Evolutionary conservation across 2,888 invertebrate genomes (phyloP), one percentile per base, ranked within the genome.

Genomic region (Acrobasis suavella): DNA sequence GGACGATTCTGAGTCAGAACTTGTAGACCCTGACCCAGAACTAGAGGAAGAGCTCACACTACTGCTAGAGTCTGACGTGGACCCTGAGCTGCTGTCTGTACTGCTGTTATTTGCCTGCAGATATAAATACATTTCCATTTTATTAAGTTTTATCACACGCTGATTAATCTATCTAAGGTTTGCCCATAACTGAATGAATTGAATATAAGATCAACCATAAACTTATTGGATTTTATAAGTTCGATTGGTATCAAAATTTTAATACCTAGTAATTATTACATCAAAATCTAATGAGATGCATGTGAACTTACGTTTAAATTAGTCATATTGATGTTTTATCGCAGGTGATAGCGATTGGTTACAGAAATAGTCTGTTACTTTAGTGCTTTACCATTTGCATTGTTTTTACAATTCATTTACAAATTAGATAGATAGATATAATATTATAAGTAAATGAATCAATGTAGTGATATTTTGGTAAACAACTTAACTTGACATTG

Each of bases 1-100:
- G 0, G 95, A 95, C 0, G 96, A 95, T 68, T 96, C 96, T 0
- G 95, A 94, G 70, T 96, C 96, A 0, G 95, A 94, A 72, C 95
- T 95, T 50, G 95, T 94, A 2, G 94, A 95, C 0, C 94, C 95
- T 5, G 95, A 95, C 50, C 94, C 96, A 0, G 96, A 95, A 62
- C 94, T 95, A 66, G 94, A 95, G 0, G 96, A 94, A 0, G 95
- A 95, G 64, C 95, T 95, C 50, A 94, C 95, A 73, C 95, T 94
- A 64, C 94, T 94, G 74, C 94, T 95, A 0, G 95, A 95, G 70
- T 95, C 96, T 0, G 96, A 95, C 5, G 94, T 91, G 10, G 95
- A 94, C 8, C 93, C 95, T 39, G 95, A 95, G 72, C 94, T 94
- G 65, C 94, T 94, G 70, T 94, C 95, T 15, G 94, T 94, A 70